Evolutionary conservation across 1,140 invertebrate species (phyloP).

Genomic region (Saxidomus purpurata): DNA sequence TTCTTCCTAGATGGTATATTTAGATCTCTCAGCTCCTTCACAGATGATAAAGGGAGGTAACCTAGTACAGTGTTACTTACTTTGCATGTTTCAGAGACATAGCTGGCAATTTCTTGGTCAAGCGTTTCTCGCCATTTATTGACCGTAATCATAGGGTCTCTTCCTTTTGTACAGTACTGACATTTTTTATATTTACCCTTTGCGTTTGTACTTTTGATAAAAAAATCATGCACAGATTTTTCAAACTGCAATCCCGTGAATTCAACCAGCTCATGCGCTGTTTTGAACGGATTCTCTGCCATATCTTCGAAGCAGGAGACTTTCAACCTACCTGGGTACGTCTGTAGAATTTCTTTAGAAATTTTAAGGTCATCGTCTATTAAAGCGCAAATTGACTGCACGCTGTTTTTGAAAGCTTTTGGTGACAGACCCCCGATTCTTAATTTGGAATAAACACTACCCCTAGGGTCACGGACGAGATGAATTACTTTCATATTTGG

Average conservation of each 20-base stretch:
- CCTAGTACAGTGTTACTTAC: slow-evolving; percentile 17
- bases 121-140: slow-evolving; percentile 25
- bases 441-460: slow-evolving; percentile 27
- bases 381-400: not conserved
- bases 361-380: not conserved
- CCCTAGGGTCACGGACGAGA: slow-evolving; percentile 48
- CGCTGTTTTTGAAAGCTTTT: not conserved
- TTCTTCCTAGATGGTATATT: not conserved
- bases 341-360: slow-evolving; percentile 9
- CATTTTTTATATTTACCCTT: slow-evolving; percentile 13
- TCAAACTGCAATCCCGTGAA: slow-evolving; percentile 21
- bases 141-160: slow-evolving; percentile 21
- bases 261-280: not conserved
- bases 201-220: not conserved
- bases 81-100: slow-evolving; percentile 34
- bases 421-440: not conserved
- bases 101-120: not conserved
- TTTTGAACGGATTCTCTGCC: slow-evolving; percentile 31
- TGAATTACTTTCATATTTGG: no score
- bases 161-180: slow-evolving; percentile 44
- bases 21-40: not conserved
- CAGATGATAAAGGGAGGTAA: slow-evolving; percentile 28
- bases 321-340: slow-evolving; percentile 15
- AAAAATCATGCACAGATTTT: slow-evolving; percentile 12
- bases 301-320: slow-evolving; percentile 28